Percentiles rank a stretch among this genome's conserved stretches.
Conservation (phyloP, 2,888 invertebrate species). For the Hemistola chrysoprasaria region DNA sequence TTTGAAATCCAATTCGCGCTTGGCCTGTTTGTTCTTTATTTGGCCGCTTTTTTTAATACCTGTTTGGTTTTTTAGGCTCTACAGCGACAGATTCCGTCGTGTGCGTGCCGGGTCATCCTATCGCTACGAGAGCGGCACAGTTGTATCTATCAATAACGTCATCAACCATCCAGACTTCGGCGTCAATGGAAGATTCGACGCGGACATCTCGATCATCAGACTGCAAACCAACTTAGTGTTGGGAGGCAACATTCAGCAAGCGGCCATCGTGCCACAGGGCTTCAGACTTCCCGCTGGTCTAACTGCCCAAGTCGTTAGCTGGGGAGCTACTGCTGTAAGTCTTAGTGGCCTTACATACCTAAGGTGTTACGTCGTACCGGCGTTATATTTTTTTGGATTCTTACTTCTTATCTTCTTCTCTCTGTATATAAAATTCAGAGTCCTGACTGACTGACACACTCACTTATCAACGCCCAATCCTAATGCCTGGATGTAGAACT, state of each 20-base stretch:
- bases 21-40: no score
- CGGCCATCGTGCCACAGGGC: slow-evolving; percentile 31
- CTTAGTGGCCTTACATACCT: neutral
- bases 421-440: no score
- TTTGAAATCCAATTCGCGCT: no score
- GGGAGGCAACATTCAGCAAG: slow-evolving; percentile 34
- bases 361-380: no score
- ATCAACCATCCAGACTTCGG: slow-evolving; percentile 10
- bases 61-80: neutral
- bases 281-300: slow-evolving; percentile 32
- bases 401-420: no score
- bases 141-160: neutral
- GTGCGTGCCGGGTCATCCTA: slow-evolving; percentile 14
- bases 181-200: neutral
- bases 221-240: slow-evolving; percentile 24
- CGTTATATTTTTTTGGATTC: no score
- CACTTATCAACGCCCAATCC: no score
- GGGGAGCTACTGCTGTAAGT: slow-evolving; percentile 49
- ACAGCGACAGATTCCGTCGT: slow-evolving; percentile 7
- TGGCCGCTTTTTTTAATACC: no score
- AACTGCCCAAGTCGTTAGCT: slow-evolving; percentile 48
- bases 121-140: neutral
- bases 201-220: slow-evolving; percentile 13
- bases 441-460: no score
- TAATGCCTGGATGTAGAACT: no score